Percentiles rank a stretch among this genome's conserved stretches.
Conservation (phyloP, 2,797 vertebrate species). For the Enteromius unitaeniatus region DNA sequence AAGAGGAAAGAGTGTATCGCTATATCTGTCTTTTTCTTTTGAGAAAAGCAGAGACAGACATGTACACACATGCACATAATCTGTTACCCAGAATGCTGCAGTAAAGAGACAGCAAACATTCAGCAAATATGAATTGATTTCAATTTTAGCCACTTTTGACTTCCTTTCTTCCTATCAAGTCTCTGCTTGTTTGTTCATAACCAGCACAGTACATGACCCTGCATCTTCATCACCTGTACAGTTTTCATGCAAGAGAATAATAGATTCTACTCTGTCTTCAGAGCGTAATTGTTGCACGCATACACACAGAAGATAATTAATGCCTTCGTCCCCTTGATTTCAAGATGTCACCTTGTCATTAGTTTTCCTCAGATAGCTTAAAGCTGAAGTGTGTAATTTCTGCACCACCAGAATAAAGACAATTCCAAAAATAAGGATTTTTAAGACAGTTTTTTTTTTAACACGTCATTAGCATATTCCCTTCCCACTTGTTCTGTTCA, state of each 20-base stretch:
- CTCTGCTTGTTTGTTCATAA: not conserved
- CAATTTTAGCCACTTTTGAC: not conserved
- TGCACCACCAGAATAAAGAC: not conserved
- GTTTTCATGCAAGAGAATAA: slow-evolving; percentile 4
- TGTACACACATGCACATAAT: slow-evolving; percentile 14
- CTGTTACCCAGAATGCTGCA: slow-evolving; percentile 11
- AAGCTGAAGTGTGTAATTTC: slow-evolving; percentile 7
- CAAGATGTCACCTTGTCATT: not conserved
- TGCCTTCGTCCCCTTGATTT: slow-evolving; percentile 8
- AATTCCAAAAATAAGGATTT: not conserved
- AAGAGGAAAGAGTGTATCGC: slow-evolving; percentile 12
- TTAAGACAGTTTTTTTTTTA: not conserved
- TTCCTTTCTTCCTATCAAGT: not conserved
- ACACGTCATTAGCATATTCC: not conserved
- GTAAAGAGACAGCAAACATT: not conserved
- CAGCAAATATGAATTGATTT: not conserved
- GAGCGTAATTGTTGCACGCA: not conserved
- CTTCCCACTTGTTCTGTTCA: no score
- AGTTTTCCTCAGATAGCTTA: not conserved
- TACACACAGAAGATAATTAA: not conserved
- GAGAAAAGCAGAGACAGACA: not conserved
- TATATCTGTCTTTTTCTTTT: slow-evolving; percentile 18
- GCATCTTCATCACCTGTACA: not conserved
- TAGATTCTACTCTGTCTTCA: not conserved
- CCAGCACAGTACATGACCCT: not conserved